Conservation (phyloP, 2,888 invertebrate genomes). For the Patella ulyssiponensis region DNA sequence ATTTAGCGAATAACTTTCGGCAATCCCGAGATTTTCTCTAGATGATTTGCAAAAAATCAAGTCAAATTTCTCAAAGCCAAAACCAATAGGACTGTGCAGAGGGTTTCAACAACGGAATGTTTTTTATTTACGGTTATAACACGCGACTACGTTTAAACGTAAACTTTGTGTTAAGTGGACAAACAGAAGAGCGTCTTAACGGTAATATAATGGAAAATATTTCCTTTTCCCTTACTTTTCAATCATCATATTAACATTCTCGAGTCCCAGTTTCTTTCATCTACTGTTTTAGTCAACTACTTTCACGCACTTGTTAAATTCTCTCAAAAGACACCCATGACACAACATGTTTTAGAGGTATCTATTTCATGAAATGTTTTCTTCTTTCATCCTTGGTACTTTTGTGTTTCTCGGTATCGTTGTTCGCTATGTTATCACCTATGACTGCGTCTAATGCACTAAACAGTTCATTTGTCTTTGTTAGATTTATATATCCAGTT, state of each 20-base stretch:
- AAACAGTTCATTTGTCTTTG: too few species aligned
- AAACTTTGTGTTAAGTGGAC: constrained; percentile 5
- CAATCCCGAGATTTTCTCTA: constrained; percentile 5
- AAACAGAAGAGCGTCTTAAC: constrained; percentile 1
- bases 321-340: too few species aligned
- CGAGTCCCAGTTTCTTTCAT: neutral
- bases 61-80: constrained; percentile 9
- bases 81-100: neutral
- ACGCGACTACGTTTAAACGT: constrained; percentile 10
- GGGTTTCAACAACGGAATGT: neutral
- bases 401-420: too few species aligned
- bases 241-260: constrained; percentile 11
- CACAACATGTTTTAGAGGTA: too few species aligned
- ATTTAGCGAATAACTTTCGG: constrained; percentile 5
- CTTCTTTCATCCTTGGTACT: too few species aligned
- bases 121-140: constrained; percentile 9
- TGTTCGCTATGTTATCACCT: too few species aligned
- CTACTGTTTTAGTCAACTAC: neutral
- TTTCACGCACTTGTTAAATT: constrained; percentile 1
- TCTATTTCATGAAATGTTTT: too few species aligned
- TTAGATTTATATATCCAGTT: too few species aligned
- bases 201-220: constrained; percentile 5
- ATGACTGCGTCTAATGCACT: too few species aligned
- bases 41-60: constrained; percentile 10
- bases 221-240: neutral